Evolutionary conservation across 1,140 invertebrate genomes (phyloP).

Genomic region (Mylabris phalerata): DNA sequence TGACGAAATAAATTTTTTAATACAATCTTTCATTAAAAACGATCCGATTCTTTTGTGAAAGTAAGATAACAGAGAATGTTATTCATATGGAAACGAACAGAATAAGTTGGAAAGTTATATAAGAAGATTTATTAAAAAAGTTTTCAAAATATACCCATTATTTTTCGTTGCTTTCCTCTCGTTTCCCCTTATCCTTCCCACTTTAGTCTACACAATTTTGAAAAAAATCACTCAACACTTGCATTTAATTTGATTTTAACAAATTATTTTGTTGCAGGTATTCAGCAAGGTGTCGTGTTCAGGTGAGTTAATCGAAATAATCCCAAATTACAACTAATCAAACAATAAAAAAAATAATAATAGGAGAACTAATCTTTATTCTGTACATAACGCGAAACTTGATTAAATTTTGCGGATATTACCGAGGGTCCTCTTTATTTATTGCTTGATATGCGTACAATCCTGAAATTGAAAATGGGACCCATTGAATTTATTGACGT

Average conservation of each 20-base stretch:
- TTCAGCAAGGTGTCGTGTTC: background rate
- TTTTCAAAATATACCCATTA: slow-evolving; percentile 12
- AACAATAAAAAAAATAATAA: too few species aligned
- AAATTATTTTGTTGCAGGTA: slow-evolving; percentile 8
- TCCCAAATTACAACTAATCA: too few species aligned
- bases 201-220: too few species aligned
- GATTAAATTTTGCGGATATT: slow-evolving; percentile 28
- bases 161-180: slow-evolving; percentile 4
- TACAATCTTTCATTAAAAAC: slow-evolving; percentile 6
- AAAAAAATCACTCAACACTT: too few species aligned
- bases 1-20: slow-evolving; percentile 1
- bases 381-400: slow-evolving; percentile 22
- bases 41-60: slow-evolving; percentile 1
- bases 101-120: slow-evolving; percentile 5
- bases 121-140: slow-evolving; percentile 19
- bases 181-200: too few species aligned
- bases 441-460: slow-evolving; percentile 7
- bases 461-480: slow-evolving; percentile 1
- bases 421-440: slow-evolving; percentile 21
- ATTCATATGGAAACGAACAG: slow-evolving; percentile 11
- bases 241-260: slow-evolving; percentile 1
- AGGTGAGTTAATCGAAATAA: slow-evolving; percentile 4
- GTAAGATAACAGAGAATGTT: slow-evolving; percentile 11
- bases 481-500: slow-evolving; percentile 9
- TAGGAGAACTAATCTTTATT: slow-evolving; percentile 20